Base-by-base conservation (phyloP, 2,797 vertebrate genomes). In the Triplophysa yarkandensis region DNA sequence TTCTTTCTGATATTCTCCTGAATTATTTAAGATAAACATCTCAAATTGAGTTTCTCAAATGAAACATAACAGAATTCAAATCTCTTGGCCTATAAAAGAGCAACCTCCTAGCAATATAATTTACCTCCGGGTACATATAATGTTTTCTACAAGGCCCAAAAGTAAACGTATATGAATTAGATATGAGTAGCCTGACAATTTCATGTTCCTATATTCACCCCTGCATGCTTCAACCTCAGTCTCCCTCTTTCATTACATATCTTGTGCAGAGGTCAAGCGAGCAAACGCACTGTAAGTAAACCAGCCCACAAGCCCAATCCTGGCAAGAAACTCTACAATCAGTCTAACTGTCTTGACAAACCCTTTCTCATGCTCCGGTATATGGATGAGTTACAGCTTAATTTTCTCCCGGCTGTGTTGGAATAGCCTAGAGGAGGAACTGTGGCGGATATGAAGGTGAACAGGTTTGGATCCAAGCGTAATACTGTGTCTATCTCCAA, bases 331-430 rank as follows among this genome's bases (percentile, higher is more conserved):
- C 72, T 80, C 77, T 69, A 76, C 78, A 80, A 83, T 80, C 79
- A 78, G 79, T 71, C 61, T 66, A 75, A 63, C 77, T 57, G 71
- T 65, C 58, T 74, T 78, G 77, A 74, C 71, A 78, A 78, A 74
- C 58, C 60, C 70, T 62, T 62, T 68, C 46, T 25, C 11, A 6
- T 11, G 36, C 66, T 36, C 46, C 41, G 76, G 68, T 70, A 52
- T 68, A 69, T 54, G 71, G 74, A 74, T 81, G 80, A 86, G 74
- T 83, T 85, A 83, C 80, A 78, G 67, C 76, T 83, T 72, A 81
- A 83, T 86, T 82, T 85, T 80, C 79, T 80, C 66, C 36, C 21
- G 34, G 57, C 77, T 72, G 67, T 68, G 58, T 72, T 63, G 68
- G 60, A 82, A 79, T 78, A 77, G 71, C 81, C 78, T 69, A 76